Evolutionary conservation across 2,888 invertebrate genomes (phyloP).

Genomic region (Salticus scenicus): DNA sequence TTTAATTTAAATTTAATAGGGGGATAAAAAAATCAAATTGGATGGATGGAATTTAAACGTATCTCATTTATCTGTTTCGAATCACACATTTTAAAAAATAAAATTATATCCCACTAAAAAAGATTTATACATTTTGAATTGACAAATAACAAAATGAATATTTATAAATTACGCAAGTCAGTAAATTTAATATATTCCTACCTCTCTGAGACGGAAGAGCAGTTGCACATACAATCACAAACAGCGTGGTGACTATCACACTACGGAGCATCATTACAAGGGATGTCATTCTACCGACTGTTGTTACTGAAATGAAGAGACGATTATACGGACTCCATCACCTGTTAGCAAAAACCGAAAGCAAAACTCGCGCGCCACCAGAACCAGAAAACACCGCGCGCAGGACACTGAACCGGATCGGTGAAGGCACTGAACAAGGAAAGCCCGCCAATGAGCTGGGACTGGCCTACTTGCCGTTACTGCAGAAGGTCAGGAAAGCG

Average conservation of each 20-base stretch:
- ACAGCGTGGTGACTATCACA: not conserved
- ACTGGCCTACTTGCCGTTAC: not conserved
- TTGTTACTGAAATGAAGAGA: not conserved
- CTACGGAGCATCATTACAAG: not conserved
- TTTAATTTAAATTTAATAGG: too few relatives aligned
- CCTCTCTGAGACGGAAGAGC: not conserved
- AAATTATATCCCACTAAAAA: too few relatives aligned
- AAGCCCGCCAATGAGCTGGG: constrained; percentile 9
- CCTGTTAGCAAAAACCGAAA: not conserved
- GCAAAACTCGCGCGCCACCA: constrained; percentile 17
- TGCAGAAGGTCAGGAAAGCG: constrained; percentile 10
- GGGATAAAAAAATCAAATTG: too few relatives aligned
- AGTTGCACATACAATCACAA: not conserved
- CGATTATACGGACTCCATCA: not conserved
- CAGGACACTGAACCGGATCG: constrained; percentile 13
- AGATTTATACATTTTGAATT: too few relatives aligned
- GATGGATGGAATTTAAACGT: too few relatives aligned
- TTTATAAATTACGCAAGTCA: too few relatives aligned
- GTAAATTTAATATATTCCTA: not conserved
- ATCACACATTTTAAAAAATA: too few relatives aligned
- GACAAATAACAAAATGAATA: too few relatives aligned
- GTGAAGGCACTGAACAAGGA: constrained; percentile 5
- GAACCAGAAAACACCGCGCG: constrained; percentile 2
- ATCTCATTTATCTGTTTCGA: too few relatives aligned
- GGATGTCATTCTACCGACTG: not conserved